Evolutionary conservation across 2,888 invertebrate species (phyloP), one percentile per base, ranked within the genome.

Genomic region (Digitonthophagus gazella): DNA sequence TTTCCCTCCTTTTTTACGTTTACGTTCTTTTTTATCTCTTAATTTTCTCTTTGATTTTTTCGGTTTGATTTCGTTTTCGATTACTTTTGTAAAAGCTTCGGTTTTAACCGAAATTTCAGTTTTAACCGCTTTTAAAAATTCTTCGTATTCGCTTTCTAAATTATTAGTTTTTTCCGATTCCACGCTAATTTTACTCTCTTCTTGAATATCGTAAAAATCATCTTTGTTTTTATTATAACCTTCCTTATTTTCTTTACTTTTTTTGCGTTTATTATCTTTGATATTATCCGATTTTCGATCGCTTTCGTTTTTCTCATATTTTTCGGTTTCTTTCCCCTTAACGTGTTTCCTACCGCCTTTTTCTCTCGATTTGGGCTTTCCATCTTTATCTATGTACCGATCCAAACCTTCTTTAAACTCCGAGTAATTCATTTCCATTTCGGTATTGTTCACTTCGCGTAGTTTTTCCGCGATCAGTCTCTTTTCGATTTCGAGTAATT

Each of bases 61-160:
- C 6, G 57, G 69, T 57, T 68, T 44, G n/a, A 16, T 67, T 54
- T 68, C 68, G 15, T 68, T 69, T 14, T 67, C 72, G 1, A 61
- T 20, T 8, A 61, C 72, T 68, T 58, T 61, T 18, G 28, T 44
- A 11, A 44, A 44, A 44, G 28, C 28, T 2, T 44, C 28, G 3
- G 28, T 44, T 44, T 44, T 44, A 1, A 5, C 28, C 16, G 57
- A 67, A 73, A 71, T 64, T 77, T 82, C 81, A 18, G 80, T 79
- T 65, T 81, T 82, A 1, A 86, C 85, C 73, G 86, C 86, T 77
- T 86, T 86, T 80, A 88, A 85, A 71, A 88, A 88, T 74, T 88
- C 85, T 74, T 88, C 87, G 72, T 88, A 88, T 74, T 87, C 86
- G 65, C 79, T 79, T 72, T 83, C 83, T 11, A 83, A 57, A 8